Evolutionary conservation across 2,888 invertebrate genomes (phyloP).

Genomic region (Branchipolynoe longqiensis): DNA sequence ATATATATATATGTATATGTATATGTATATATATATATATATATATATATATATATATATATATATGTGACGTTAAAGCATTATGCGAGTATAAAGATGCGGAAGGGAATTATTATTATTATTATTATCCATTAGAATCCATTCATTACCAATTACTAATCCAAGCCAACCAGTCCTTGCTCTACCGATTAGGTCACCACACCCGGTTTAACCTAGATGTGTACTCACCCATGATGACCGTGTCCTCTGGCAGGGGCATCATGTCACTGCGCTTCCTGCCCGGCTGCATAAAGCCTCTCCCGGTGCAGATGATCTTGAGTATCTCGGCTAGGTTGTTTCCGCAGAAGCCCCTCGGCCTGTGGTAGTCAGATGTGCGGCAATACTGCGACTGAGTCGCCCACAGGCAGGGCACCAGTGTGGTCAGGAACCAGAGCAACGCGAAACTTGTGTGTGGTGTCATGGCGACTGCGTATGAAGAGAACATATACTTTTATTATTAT

Average conservation of each 20-base stretch:
- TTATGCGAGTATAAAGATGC: too few species aligned
- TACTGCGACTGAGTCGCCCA: slow-evolving; percentile 8
- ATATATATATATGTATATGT: too few species aligned
- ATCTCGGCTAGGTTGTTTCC: slow-evolving; percentile 31
- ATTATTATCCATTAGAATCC: too few species aligned
- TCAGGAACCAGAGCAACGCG: not conserved
- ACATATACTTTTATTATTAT: not conserved
- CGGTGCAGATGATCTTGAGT: not conserved
- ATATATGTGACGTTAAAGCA: too few species aligned
- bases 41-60: too few species aligned
- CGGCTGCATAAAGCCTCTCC: slow-evolving; percentile 5
- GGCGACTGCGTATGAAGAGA: not conserved
- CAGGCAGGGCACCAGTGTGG: slow-evolving; percentile 6
- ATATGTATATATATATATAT: too few species aligned
- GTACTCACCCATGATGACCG: not conserved
- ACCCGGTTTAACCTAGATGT: too few species aligned
- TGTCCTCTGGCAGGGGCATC: slow-evolving; percentile 15
- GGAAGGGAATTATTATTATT: too few species aligned
- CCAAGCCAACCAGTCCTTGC: too few species aligned
- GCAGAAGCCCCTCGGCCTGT: not conserved
- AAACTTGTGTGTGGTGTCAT: slow-evolving; percentile 18
- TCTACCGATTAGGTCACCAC: too few species aligned
- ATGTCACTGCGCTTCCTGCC: slow-evolving; percentile 13
- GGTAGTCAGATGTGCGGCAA: slow-evolving; percentile 28
- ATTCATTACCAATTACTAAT: too few species aligned